Evolutionary conservation across 1,140 invertebrate species (phyloP), one percentile per base, ranked within the genome.

Genomic region (Lordiphosa collinella): DNA sequence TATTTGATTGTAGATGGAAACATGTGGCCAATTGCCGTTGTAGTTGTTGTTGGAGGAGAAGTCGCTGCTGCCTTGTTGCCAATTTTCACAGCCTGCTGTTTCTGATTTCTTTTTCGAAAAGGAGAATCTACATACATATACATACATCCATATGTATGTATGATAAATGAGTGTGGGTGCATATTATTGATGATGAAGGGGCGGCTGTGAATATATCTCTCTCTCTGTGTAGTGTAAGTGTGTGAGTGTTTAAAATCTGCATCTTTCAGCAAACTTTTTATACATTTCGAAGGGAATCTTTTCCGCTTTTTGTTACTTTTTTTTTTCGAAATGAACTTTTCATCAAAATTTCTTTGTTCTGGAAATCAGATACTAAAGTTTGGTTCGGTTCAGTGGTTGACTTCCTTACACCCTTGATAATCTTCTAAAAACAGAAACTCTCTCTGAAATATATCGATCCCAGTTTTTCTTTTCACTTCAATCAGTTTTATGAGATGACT

Each of bases 61-160:
- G 25, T 7, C 6, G 25, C 25, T 2, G 25, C 25, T 2, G 66
- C 66, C 41, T 37, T 48, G 66, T 70, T 70, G 66, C 66, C 66
- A 70, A 70, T 22, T 56, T 69, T 69, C 54, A 64, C 18, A 25
- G 29, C 36, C 31, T 35, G 34, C 14, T 49, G 16, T 49, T 35
- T 49, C 32, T 49, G 34, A 22, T 18, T 49, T 49, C 12, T 13
- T 49, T 35, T 36, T 36, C 18, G 18, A 49, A 36, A 49, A 49
- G 34, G 32, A 16, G 18, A 35, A 49, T 49, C 16, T 44, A n/a
- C 41, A 44, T 29, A 14, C 8, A 12, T 18, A 44, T 22, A n/a
- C 7, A 43, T 16, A 22, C 7, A 22, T 43, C 14, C 6, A 22
- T 41, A 14, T 13, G 41, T 36, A n/a, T 36, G 35, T 36, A 35